Base-by-base conservation (phyloP, 2,888 invertebrate species). In the Scaptomyza polygonia region DNA sequence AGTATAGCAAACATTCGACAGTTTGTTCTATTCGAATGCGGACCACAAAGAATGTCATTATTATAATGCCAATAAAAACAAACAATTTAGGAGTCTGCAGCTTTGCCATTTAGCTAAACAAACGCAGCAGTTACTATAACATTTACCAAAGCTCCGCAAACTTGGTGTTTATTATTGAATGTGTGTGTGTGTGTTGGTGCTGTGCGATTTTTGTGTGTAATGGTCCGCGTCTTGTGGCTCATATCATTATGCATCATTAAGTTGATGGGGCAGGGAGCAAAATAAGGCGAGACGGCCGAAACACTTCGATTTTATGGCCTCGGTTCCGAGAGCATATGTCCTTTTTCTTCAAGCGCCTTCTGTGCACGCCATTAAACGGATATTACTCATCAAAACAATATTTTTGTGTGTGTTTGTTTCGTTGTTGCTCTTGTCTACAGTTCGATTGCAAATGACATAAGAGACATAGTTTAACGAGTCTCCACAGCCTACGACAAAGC, bases 181-280 rank as follows among this genome's bases (percentile, higher is more conserved):
- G 36, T 63, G 32, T 55, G 29, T 61, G 34, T 58, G 40, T 55
- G 25, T 43, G 8, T 62, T 32, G 49, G 7, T 49, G 14, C 55
- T 12, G 51, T 59, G 57, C 64, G 59, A 48, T 64, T 48, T 74
- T 69, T 73, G 83, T 79, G 88, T 67, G 70, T 88, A 82, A 82
- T 82, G 82, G 88, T 62, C 68, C 86, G 88, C 79, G 67, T 76
- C 79, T 76, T 74, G 81, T 74, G 74, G 73, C 86, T 80, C 82
- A 82, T 82, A 82, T 88, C 82, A 86, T 88, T 83, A 82, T 82
- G 82, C 88, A 82, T 82, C 88, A 82, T 82, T 82, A 82, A 79
- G 84, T 86, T 83, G 88, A 88, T 82, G 88, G 84, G 66, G 58
- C 54, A 51, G 43, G 29, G 56, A 62, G 71, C 52, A 45, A 53